Evolutionary conservation across 1,140 invertebrate species (phyloP).

Genomic region (Chlorops oryzae): DNA sequence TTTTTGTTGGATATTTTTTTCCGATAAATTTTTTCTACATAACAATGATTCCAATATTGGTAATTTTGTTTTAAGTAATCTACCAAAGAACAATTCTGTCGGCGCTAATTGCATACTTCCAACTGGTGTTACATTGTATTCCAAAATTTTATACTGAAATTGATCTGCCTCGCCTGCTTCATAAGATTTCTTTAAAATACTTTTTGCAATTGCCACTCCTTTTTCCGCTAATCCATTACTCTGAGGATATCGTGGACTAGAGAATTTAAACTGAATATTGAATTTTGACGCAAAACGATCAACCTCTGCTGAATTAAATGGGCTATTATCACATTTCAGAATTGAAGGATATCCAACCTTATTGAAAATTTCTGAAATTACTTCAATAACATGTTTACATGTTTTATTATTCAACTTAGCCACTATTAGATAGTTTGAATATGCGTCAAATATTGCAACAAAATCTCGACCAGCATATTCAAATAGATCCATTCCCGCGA

Average conservation of each 20-base stretch:
- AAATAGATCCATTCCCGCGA: constrained; percentile 5
- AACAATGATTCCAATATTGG: background rate
- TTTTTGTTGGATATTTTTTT: background rate
- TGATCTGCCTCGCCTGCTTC: constrained; percentile 1
- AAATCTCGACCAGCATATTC: constrained; percentile 7
- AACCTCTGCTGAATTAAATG: background rate
- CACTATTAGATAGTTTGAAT: background rate
- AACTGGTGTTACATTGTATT: constrained; percentile 8
- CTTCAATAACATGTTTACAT: constrained; percentile 1
- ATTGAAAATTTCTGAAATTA: constrained; percentile 4
- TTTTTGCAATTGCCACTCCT: constrained; percentile 11
- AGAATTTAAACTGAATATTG: constrained; percentile 6
- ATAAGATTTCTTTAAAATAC: constrained; percentile 12
- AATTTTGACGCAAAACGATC: background rate
- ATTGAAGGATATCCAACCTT: background rate
- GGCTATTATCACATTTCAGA: constrained; percentile 10
- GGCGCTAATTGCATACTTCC: constrained; percentile 1
- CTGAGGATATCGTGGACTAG: constrained; percentile 13
- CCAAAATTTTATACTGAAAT: constrained; percentile 4
- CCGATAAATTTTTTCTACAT: background rate
- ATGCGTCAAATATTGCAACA: constrained; percentile 6
- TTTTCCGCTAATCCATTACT: constrained; percentile 13
- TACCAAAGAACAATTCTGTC: constrained; percentile 6
- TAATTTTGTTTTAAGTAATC: constrained; percentile 6
- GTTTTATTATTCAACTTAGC: constrained; percentile 1